Percentiles rank a stretch among this genome's conserved stretches.
Evolutionary conservation across 2,113 vertebrate genomes (phyloP).

Genomic region (Clupea harengus): DNA sequence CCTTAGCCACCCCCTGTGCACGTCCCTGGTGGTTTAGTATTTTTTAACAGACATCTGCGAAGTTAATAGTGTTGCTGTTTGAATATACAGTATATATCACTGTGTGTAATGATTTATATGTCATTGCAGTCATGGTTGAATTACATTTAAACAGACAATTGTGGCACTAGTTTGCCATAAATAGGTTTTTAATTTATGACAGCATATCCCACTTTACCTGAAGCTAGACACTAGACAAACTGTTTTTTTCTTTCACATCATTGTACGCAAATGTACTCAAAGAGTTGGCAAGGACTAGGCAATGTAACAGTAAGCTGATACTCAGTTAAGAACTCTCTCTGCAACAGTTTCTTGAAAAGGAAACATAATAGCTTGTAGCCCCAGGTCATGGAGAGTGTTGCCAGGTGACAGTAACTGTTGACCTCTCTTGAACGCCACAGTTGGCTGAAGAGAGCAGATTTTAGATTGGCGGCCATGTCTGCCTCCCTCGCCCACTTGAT

Average conservation of each 20-base stretch:
- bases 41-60: not conserved
- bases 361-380: not conserved
- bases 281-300: too few species aligned
- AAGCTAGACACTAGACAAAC: too few species aligned
- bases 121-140: too few species aligned
- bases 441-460: not conserved
- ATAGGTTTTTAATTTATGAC: not conserved
- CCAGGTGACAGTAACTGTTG: slow-evolving; percentile 16
- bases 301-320: too few species aligned
- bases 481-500: not conserved
- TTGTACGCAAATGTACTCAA: too few species aligned
- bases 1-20: too few species aligned
- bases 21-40: too few species aligned
- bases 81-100: not conserved
- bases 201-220: too few species aligned
- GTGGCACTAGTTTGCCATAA: not conserved
- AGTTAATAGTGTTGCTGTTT: not conserved
- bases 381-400: slow-evolving; percentile 22
- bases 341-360: not conserved
- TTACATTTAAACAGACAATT: not conserved
- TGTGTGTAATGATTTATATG: not conserved
- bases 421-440: not conserved
- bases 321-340: too few species aligned
- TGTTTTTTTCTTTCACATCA: too few species aligned
- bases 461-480: not conserved